Evolutionary conservation across 2,797 vertebrate species (phyloP).

Genomic region (Labeo calbasu): DNA sequence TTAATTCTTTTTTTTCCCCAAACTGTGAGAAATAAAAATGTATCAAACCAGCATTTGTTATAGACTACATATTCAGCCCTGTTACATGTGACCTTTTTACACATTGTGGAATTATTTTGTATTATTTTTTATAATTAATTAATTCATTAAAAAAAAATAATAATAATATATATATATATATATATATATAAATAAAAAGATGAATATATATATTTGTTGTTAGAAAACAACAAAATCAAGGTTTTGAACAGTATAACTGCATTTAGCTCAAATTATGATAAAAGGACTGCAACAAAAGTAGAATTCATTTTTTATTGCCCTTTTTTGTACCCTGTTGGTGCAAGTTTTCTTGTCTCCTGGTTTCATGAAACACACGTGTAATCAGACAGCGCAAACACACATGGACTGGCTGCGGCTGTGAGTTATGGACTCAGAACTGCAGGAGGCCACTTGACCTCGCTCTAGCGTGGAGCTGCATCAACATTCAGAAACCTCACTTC

Average conservation of each 20-base stretch:
- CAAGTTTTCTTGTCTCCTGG: background rate
- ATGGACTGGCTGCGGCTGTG: slow-evolving; percentile 64
- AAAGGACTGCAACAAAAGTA: background rate
- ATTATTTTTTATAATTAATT: too few relatives aligned
- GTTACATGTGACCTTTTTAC: background rate
- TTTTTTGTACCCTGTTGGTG: background rate
- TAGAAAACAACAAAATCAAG: background rate
- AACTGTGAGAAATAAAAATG: background rate
- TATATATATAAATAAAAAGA: too few relatives aligned
- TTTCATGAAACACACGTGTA: slow-evolving; percentile 44
- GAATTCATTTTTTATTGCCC: background rate
- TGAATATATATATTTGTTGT: too few relatives aligned
- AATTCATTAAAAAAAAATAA: too few relatives aligned
- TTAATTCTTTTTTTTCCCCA: too few relatives aligned
- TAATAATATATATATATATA: too few relatives aligned
- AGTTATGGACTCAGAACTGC: slow-evolving; percentile 73
- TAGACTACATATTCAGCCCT: background rate
- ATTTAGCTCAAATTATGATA: too few relatives aligned
- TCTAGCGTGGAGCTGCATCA: slow-evolving; percentile 71
- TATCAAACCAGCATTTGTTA: background rate
- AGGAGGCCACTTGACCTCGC: slow-evolving; percentile 74
- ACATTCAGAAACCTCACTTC: slow-evolving; percentile 71
- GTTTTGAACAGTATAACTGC: background rate
- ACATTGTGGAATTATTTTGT: too few relatives aligned
- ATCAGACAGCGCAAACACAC: slow-evolving; percentile 35